Percentiles rank a stretch among this genome's conserved stretches.
phyloP scores from a whole-genome alignment of 1,140 invertebrate genomes.

The Periplaneta americana region DNA sequence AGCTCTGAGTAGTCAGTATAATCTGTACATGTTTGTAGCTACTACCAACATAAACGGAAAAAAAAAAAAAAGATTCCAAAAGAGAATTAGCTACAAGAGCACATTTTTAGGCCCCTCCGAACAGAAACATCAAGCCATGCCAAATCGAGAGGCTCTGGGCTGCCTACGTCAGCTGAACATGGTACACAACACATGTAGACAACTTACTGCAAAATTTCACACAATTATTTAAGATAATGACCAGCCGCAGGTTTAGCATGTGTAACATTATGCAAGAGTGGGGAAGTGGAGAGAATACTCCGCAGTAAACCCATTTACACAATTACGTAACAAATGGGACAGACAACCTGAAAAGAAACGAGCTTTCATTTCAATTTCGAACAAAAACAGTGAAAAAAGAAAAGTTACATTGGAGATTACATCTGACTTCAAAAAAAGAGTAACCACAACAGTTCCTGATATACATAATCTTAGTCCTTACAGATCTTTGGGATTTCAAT shows the following conservation, averaged over 20 bases:
- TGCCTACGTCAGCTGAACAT: no score
- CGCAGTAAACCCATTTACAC: not conserved
- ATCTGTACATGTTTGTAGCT: not conserved
- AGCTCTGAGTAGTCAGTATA: not conserved
- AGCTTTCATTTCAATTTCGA: no score
- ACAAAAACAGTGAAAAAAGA: no score
- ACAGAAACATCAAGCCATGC: not conserved
- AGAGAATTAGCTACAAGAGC: not conserved
- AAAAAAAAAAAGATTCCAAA: not conserved
- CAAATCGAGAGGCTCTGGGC: not conserved
- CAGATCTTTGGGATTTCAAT: no score
- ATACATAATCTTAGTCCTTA: no score
- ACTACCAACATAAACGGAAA: no score
- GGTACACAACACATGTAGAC: not conserved
- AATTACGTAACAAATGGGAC: no score
- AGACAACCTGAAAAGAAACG: no score
- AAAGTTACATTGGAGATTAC: no score
- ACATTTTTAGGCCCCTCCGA: no score
- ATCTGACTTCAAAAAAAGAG: no score
- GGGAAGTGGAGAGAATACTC: not conserved
- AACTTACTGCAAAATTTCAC: not conserved
- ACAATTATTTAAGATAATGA: not conserved
- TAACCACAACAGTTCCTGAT: no score
- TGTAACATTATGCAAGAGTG: not conserved
- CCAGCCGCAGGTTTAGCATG: not conserved